Evolutionary conservation across 2,797 vertebrate species (phyloP).

Genomic region (Alcedo quadribrachys): DNA sequence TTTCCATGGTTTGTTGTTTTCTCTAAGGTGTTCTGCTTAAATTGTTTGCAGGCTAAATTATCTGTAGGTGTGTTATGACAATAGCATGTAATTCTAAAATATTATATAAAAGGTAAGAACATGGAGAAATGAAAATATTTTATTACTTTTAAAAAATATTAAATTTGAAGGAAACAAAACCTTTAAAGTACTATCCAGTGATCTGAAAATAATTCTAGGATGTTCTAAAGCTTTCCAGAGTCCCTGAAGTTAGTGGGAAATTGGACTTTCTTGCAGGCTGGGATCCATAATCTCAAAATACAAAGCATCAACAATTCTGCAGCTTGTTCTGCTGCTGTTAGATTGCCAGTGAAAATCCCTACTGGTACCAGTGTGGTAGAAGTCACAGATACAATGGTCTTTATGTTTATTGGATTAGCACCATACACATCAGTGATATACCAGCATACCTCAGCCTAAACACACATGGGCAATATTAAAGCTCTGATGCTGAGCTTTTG

Average conservation of each 20-base stretch:
- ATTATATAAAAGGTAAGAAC: background rate
- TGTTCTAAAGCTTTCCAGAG: background rate
- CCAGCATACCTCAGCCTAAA: background rate
- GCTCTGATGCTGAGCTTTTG: background rate
- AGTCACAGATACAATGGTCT: slow-evolving; percentile 13
- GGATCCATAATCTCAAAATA: background rate
- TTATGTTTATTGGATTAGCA: slow-evolving; percentile 17
- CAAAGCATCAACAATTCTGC: background rate
- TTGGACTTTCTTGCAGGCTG: background rate
- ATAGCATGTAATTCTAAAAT: background rate
- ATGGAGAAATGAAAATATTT: background rate
- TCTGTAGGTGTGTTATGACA: background rate
- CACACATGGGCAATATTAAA: background rate
- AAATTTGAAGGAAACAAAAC: background rate
- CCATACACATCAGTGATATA: background rate
- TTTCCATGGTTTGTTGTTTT: background rate
- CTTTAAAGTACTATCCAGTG: background rate
- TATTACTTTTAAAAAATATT: background rate
- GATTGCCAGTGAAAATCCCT: slow-evolving; percentile 49
- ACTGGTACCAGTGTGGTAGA: slow-evolving; percentile 15
- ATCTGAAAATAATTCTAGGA: background rate
- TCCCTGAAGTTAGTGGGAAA: background rate
- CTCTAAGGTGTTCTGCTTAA: background rate
- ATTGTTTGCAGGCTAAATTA: background rate
- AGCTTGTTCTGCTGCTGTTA: slow-evolving; percentile 20